Conservation (phyloP, 2,888 invertebrate species). For the Drosophila rellima region DNA sequence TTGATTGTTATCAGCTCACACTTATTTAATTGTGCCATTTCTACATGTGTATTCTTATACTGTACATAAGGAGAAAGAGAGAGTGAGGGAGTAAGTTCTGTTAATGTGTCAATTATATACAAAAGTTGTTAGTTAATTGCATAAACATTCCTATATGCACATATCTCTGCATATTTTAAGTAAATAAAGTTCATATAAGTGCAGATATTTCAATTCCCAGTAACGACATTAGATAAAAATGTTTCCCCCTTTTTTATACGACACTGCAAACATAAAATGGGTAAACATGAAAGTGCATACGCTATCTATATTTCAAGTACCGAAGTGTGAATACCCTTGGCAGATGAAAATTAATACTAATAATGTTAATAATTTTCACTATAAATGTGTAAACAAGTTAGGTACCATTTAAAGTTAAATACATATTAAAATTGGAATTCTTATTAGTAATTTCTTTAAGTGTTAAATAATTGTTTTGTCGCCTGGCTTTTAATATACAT, state of each 20-base stretch:
- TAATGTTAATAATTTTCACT: no score
- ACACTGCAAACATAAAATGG: neutral
- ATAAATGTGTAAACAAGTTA: no score
- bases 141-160: neutral
- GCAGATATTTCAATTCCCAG: constrained; percentile 6
- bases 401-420: no score
- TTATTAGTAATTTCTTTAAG: neutral
- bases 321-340: constrained; percentile 9
- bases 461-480: neutral
- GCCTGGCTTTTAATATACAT: no score
- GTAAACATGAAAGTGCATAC: constrained; percentile 4
- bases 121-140: constrained; percentile 8
- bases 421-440: neutral
- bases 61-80: neutral
- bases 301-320: neutral
- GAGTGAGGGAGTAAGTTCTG: neutral
- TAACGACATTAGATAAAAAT: constrained; percentile 3
- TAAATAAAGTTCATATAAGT: constrained; percentile 4
- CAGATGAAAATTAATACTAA: no score
- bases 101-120: constrained; percentile 15
- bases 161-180: neutral
- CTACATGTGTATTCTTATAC: constrained; percentile 5
- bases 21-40: constrained; percentile 17
- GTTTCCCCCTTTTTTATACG: neutral
- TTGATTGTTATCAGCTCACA: constrained; percentile 3